Conservation (phyloP, 1,140 invertebrate species). For the Bombus balteatus region DNA sequence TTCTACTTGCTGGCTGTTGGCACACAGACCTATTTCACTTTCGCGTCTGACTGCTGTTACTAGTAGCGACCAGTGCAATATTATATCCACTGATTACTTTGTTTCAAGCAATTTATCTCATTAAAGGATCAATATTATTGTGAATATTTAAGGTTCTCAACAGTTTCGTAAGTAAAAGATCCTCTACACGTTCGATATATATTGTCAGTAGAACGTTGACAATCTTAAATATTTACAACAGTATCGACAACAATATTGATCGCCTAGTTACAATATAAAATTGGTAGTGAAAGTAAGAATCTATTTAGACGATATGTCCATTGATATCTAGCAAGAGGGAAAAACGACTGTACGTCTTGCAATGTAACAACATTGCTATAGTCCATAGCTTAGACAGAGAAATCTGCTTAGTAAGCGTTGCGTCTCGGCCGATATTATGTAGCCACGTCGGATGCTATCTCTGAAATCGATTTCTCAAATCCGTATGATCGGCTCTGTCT, state of each 20-base stretch:
- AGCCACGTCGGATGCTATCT: slow-evolving; percentile 29
- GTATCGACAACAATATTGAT: too few species aligned
- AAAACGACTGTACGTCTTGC: slow-evolving; percentile 9
- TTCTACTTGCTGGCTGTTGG: not conserved
- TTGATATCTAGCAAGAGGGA: not conserved
- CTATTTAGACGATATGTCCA: not conserved
- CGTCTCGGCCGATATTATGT: slow-evolving; percentile 44
- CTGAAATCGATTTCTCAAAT: slow-evolving; percentile 50
- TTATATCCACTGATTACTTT: too few species aligned
- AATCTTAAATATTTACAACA: too few species aligned
- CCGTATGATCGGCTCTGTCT: slow-evolving; percentile 3
- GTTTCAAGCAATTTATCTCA: not conserved
- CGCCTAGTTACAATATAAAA: too few species aligned
- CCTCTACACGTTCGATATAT: too few species aligned
- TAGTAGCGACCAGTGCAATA: too few species aligned
- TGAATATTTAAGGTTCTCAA: too few species aligned
- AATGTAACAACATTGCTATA: slow-evolving; percentile 44
- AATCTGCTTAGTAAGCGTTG: slow-evolving; percentile 67
- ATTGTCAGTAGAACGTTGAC: too few species aligned
- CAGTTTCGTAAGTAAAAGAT: too few species aligned
- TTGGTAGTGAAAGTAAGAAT: not conserved
- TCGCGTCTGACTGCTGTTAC: not conserved
- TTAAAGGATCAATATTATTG: too few species aligned
- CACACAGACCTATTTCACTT: not conserved
- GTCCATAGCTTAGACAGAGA: slow-evolving; percentile 60